These are phyloP conservation scores for Anguilla marmorata DNA, from an alignment of 2,797 vertebrate species.

Conservation along the genomic window DNA sequence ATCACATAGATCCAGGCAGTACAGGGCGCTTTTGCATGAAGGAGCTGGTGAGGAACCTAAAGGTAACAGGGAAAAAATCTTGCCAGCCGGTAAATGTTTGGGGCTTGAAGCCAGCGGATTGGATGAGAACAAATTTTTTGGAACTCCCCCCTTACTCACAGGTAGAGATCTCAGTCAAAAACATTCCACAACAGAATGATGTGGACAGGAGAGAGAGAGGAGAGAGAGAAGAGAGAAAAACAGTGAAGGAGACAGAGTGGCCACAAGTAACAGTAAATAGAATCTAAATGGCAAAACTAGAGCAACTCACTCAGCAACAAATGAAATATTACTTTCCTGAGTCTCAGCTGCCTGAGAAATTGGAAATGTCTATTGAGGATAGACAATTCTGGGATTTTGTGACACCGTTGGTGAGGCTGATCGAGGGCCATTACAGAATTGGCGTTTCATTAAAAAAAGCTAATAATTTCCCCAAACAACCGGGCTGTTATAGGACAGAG, in stretches of 20 bases:
- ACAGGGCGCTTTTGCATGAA: too few relatives aligned
- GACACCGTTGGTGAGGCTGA: neutral
- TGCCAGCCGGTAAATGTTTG: too few relatives aligned
- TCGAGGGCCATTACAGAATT: neutral
- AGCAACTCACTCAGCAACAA: constrained; percentile 30
- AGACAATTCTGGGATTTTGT: constrained; percentile 13
- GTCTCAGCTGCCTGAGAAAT: neutral
- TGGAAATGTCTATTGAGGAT: constrained; percentile 19
- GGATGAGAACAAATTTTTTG: too few relatives aligned
- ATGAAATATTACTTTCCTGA: constrained; percentile 32
- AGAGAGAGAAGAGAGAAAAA: neutral
- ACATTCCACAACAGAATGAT: too few relatives aligned
- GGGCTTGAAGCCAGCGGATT: too few relatives aligned
- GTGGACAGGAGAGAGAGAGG: too few relatives aligned
- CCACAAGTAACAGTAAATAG: neutral
- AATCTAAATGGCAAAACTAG: constrained; percentile 26
- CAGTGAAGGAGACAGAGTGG: neutral
- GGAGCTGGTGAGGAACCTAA: too few relatives aligned
- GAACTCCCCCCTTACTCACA: too few relatives aligned
- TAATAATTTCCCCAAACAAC: neutral
- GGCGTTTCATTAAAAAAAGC: neutral
- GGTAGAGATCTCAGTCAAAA: too few relatives aligned
- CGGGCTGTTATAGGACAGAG: neutral
- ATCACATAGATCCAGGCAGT: too few relatives aligned
- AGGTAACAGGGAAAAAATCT: too few relatives aligned